These are phyloP conservation scores for Ennomos erosarius DNA, from an alignment of 2,888 invertebrate species.

Conservation along the genomic window DNA sequence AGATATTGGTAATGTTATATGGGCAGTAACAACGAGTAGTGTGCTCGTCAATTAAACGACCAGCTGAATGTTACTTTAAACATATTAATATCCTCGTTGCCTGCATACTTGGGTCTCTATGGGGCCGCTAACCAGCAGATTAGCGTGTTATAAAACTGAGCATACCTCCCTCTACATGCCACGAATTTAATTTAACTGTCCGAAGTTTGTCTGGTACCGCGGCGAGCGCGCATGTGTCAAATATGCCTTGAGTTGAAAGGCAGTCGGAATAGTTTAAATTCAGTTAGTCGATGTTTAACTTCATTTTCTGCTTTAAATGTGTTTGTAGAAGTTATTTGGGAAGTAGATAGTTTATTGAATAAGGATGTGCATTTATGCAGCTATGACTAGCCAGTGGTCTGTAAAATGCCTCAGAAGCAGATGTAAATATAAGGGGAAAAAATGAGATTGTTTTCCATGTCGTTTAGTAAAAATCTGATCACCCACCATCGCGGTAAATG, in stretches of 20 bases:
- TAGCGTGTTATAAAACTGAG: constrained; percentile 40
- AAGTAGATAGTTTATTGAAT: neutral
- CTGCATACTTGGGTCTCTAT: constrained; percentile 22
- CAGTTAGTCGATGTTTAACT: constrained; percentile 23
- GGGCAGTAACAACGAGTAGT: too few relatives aligned
- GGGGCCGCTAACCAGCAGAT: constrained; percentile 37
- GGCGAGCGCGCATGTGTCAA: constrained; percentile 15
- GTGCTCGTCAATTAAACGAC: neutral
- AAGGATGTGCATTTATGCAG: too few relatives aligned
- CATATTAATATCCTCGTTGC: constrained; percentile 24
- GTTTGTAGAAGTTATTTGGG: constrained; percentile 2
- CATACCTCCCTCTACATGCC: constrained; percentile 20
- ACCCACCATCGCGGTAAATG: too few relatives aligned
- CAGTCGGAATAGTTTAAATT: constrained; percentile 13
- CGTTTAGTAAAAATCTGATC: too few relatives aligned
- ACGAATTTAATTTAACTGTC: constrained; percentile 44
- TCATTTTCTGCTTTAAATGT: constrained; percentile 11
- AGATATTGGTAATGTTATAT: too few relatives aligned
- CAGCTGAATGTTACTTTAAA: constrained; percentile 19
- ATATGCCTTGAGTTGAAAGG: constrained; percentile 10
- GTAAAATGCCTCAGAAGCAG: too few relatives aligned
- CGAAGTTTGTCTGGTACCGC: constrained; percentile 36
- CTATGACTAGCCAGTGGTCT: too few relatives aligned
- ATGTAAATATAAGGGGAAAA: too few relatives aligned
- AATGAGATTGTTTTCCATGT: too few relatives aligned